Conservation (phyloP, 2,797 vertebrate genomes). For the Oreochromis grahami region DNA sequence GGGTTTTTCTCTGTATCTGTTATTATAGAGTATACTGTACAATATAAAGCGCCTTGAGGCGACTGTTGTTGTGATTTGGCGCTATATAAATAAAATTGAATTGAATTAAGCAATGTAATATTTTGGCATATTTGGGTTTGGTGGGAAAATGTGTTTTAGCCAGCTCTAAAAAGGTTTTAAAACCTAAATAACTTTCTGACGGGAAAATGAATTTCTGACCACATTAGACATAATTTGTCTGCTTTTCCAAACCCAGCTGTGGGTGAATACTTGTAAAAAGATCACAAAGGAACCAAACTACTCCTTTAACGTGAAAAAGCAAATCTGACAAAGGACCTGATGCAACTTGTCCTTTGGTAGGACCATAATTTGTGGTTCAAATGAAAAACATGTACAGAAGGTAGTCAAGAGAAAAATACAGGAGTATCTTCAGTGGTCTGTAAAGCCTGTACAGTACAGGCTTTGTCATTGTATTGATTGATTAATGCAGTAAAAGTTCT, state of each 20-base stretch:
- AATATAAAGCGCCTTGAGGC: too few species aligned
- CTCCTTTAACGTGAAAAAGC: background rate
- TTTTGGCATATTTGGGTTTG: background rate
- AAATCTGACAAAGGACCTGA: background rate
- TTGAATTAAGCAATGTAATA: background rate
- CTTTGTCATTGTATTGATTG: background rate
- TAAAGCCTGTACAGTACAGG: background rate
- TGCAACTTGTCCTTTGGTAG: background rate
- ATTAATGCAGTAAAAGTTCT: background rate
- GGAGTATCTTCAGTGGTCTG: background rate
- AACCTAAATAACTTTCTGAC: background rate
- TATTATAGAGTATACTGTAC: too few species aligned
- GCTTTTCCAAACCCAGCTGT: background rate
- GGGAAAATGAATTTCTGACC: background rate
- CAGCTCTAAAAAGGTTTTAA: background rate
- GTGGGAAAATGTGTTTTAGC: rapidly evolving
- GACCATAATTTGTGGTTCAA: background rate
- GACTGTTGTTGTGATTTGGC: too few species aligned
- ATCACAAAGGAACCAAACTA: background rate
- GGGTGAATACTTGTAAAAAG: background rate
- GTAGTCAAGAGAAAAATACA: background rate
- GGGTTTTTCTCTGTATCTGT: too few species aligned
- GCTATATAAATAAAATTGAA: too few species aligned
- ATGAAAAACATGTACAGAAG: background rate
- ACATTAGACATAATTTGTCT: background rate